A percentile compares a stretch with the other conserved stretches of the same genome.
Evolutionary conservation across 1,140 invertebrate genomes (phyloP).

Genomic region (Bombus polaris): DNA sequence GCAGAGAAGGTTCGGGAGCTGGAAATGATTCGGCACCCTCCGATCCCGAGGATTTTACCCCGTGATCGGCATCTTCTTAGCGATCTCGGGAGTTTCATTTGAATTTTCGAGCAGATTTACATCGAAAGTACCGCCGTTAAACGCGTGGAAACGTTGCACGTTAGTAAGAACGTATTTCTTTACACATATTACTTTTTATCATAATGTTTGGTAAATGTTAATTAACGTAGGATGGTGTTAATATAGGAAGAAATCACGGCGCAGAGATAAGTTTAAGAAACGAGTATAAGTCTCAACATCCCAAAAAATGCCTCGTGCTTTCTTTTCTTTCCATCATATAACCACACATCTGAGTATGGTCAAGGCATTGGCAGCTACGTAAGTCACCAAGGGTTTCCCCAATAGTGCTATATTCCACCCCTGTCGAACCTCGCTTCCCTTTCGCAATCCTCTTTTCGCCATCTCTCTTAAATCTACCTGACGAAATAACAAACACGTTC

Average conservation of each 20-base stretch:
- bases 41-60: too few relatives aligned
- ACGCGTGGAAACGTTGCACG: background rate
- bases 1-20: background rate
- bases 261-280: background rate
- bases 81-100: background rate
- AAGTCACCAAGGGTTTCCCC: background rate
- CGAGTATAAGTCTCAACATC: fast-evolving
- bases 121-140: background rate
- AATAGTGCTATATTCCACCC: background rate
- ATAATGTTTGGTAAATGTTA: background rate
- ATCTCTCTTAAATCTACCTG: background rate
- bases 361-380: background rate
- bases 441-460: background rate
- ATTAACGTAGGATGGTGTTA: too few relatives aligned
- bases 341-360: background rate
- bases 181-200: background rate
- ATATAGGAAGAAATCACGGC: too few relatives aligned
- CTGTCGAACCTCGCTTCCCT: too few relatives aligned
- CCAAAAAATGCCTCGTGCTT: background rate
- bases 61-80: background rate
- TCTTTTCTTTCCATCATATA: background rate
- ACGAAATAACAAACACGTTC: background rate
- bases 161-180: background rate
- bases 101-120: background rate
- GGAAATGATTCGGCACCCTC: background rate